Evolutionary conservation across 2,797 vertebrate species (phyloP).

Genomic region (Coracias cyanogaster): DNA sequence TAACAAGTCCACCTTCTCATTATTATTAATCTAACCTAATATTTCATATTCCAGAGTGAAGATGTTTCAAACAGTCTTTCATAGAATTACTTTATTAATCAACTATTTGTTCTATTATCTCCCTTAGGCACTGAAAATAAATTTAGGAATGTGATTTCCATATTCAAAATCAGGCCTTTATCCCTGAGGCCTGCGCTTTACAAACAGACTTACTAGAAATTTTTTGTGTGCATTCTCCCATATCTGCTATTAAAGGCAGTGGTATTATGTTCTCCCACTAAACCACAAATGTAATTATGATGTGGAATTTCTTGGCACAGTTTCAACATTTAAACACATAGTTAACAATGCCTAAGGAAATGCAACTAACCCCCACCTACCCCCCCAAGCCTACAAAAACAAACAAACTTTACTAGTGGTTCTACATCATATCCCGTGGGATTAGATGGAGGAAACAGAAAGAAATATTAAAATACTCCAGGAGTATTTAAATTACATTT

Average conservation of each 20-base stretch:
- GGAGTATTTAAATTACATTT: neutral
- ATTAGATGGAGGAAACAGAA: conserved; percentile 42
- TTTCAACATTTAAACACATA: conserved; percentile 5
- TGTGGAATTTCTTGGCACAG: conserved; percentile 15
- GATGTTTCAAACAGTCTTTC: neutral
- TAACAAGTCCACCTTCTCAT: neutral
- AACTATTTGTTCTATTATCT: neutral
- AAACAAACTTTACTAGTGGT: conserved; percentile 27
- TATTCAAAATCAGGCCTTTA: neutral
- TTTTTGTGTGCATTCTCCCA: neutral
- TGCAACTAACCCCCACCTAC: neutral
- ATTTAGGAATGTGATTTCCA: neutral
- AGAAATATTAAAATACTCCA: conserved; percentile 21
- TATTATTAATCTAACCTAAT: neutral
- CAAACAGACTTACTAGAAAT: neutral
- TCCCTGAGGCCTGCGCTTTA: neutral
- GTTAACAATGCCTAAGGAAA: conserved; percentile 57
- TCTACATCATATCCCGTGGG: neutral
- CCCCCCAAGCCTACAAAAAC: neutral
- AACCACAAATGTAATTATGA: conserved; percentile 18
- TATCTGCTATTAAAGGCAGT: neutral
- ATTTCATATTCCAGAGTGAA: neutral
- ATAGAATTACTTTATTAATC: neutral
- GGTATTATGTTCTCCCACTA: conserved; percentile 4
- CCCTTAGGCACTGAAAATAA: neutral